Evolutionary conservation across 37 sponge, comb jelly and placozoan genomes (phyloP).

Genomic region (Aplysina aerophoba): DNA sequence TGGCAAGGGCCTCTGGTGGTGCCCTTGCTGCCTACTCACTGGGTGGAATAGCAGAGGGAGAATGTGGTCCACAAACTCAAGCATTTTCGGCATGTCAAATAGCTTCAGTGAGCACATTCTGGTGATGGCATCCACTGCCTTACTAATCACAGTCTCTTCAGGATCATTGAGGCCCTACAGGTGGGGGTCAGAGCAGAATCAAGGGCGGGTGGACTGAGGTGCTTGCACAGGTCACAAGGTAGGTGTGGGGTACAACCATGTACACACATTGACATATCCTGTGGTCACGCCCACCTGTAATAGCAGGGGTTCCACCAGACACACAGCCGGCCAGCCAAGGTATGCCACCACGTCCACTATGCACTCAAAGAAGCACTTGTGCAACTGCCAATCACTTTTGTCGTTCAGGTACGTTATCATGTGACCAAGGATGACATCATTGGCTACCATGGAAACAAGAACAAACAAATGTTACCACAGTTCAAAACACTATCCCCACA

Average conservation of each 20-base stretch:
- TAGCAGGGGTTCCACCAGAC: conserved; percentile 83
- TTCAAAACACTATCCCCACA: not conserved
- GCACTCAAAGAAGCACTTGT: conserved; percentile 91
- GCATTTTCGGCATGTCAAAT: conserved; percentile 62
- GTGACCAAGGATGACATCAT: conserved; percentile 95
- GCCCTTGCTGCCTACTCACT: conserved; percentile 49
- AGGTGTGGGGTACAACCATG: no score
- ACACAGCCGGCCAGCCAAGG: conserved; percentile 84
- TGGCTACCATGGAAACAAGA: conserved; percentile 57
- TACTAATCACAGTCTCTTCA: conserved; percentile 89
- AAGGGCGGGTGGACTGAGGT: no score
- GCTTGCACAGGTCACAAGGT: no score
- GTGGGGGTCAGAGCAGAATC: no score
- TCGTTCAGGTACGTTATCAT: conserved; percentile 98
- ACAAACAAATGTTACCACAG: not conserved
- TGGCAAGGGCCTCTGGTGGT: no score
- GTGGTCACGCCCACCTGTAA: conserved; percentile 55
- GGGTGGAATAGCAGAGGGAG: conserved; percentile 90
- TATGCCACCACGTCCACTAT: conserved; percentile 85
- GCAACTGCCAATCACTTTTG: conserved; percentile 96
- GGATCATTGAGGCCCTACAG: conserved; percentile 84
- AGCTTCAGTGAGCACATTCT: conserved; percentile 67
- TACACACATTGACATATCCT: not conserved
- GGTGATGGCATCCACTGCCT: conserved; percentile 84
- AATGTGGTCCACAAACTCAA: conserved; percentile 54